Percentiles rank a stretch among this genome's conserved stretches.
These are phyloP conservation scores for Pogonus chalceus DNA, from an alignment of 1,140 invertebrate genomes.

Conservation along the genomic window DNA sequence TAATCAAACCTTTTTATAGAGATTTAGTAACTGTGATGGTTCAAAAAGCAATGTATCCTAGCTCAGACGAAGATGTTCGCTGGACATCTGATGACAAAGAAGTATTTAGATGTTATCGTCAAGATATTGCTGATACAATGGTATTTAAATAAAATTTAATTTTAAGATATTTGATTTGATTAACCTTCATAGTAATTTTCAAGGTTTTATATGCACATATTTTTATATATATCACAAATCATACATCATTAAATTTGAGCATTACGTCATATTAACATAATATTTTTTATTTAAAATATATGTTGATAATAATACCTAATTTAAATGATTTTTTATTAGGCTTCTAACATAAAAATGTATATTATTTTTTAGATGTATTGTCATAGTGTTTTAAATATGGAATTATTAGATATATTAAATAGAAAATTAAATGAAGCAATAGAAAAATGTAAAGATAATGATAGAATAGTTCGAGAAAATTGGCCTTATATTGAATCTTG, in stretches of 20 bases:
- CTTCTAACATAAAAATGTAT: too few species aligned
- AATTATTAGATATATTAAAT: constrained; percentile 55
- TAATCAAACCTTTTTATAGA: constrained; percentile 56
- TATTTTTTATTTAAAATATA: too few species aligned
- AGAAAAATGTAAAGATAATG: constrained; percentile 34
- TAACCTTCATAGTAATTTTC: too few species aligned
- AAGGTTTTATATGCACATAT: too few species aligned
- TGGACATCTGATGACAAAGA: constrained; percentile 69
- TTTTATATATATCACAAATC: too few species aligned
- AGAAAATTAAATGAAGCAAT: constrained; percentile 44
- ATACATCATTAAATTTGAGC: too few species aligned
- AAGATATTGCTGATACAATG: constrained; percentile 83
- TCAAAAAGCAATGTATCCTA: constrained; percentile 51
- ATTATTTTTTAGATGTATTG: constrained; percentile 63
- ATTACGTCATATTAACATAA: too few species aligned
- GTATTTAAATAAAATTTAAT: too few species aligned
- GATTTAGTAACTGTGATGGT: constrained; percentile 52
- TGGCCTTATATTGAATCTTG: constrained; percentile 67
- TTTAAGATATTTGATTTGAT: too few species aligned
- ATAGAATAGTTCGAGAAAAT: constrained; percentile 19
- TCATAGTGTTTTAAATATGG: constrained; percentile 62
- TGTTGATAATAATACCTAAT: too few species aligned
- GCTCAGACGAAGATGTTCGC: constrained; percentile 35
- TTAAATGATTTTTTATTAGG: too few species aligned
- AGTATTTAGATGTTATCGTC: constrained; percentile 78